Evolutionary conservation across 2,888 invertebrate species (phyloP), one percentile per base, ranked within the genome.

Genomic region (Drymonia ruficornis): DNA sequence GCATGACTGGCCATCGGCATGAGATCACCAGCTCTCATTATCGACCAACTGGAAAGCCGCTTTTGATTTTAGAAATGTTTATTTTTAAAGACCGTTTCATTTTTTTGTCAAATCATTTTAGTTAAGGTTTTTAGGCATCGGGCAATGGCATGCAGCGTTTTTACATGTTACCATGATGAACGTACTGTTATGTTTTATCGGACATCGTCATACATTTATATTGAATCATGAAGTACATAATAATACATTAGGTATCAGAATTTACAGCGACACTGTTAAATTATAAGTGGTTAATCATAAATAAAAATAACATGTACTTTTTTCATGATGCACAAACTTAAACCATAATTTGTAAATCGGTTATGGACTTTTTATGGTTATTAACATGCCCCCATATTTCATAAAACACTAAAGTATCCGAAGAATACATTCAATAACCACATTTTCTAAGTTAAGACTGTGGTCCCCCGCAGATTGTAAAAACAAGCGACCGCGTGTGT

Each of bases 11-110:
- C 78, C 81, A 76, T 79, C 83, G 72, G 61, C 63, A 76, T 90
- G 90, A 90, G 89, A 88, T 91, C 89, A 90, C 84, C 87, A 79
- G 66, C 77, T 74, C 80, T 72, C 77, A 74, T 78, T 83, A 70
- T 62, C 65, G 63, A 57, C 60, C 65, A 66, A 73, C 61, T 65
- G 63, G 50, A 52, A 55, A 65, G 52, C 53, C 51, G 50, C 49
- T 28, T 56, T 60, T 59, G 52, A 55, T 55, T 52, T n/a, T 36
- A 63, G 65, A 65, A 59, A 56, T 19, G 15, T 15, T 15, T 23
- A 23, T 23, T 23, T 11, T 38, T 15, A 3, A 38, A 38, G 38
- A 7, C 38, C 38, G 38, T 38, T n/a, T 38, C 15, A n/a, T 40
- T 40, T n/a, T n/a, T n/a, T 16, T 16, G 12, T 19, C 13, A 19